phyloP scores from a whole-genome alignment of 1,140 invertebrate genomes.

The Drosophila arawakana region DNA sequence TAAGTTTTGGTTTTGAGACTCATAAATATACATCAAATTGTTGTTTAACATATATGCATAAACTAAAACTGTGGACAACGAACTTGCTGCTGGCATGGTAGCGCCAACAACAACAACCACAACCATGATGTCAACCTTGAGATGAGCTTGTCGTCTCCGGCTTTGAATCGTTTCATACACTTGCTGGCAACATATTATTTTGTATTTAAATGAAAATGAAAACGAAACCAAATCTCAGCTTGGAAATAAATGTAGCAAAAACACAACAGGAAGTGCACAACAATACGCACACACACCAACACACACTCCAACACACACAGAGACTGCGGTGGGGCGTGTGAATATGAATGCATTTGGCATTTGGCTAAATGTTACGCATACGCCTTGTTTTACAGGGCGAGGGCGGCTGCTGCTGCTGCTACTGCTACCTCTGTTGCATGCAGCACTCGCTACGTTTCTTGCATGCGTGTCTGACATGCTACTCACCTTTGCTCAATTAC shows the following conservation, averaged over 20 bases:
- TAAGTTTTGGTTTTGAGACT: constrained; percentile 40
- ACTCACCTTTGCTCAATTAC: constrained; percentile 81
- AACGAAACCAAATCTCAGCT: too few relatives aligned
- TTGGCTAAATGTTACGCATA: constrained; percentile 63
- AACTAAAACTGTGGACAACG: constrained; percentile 7
- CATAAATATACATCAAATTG: constrained; percentile 30
- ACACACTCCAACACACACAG: constrained; percentile 28
- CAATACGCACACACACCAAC: constrained; percentile 38
- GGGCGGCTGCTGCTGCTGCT: constrained; percentile 36
- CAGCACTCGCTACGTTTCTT: constrained; percentile 32
- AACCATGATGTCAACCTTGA: constrained; percentile 66
- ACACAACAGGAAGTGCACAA: constrained; percentile 58
- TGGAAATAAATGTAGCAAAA: constrained; percentile 14
- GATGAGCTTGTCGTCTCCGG: constrained; percentile 34
- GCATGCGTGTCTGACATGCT: constrained; percentile 70
- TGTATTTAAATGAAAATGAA: constrained; percentile 68
- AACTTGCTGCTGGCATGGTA: neutral
- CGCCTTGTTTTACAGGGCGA: constrained; percentile 49
- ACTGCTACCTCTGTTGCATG: constrained; percentile 40
- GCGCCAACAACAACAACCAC: constrained; percentile 4
- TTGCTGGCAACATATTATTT: constrained; percentile 45
- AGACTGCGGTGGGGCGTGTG: constrained; percentile 37
- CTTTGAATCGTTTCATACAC: constrained; percentile 13
- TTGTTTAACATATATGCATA: constrained; percentile 17
- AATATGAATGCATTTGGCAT: constrained; percentile 56